Base-by-base conservation (phyloP, 2,113 vertebrate species). In the Nibea coibor region DNA sequence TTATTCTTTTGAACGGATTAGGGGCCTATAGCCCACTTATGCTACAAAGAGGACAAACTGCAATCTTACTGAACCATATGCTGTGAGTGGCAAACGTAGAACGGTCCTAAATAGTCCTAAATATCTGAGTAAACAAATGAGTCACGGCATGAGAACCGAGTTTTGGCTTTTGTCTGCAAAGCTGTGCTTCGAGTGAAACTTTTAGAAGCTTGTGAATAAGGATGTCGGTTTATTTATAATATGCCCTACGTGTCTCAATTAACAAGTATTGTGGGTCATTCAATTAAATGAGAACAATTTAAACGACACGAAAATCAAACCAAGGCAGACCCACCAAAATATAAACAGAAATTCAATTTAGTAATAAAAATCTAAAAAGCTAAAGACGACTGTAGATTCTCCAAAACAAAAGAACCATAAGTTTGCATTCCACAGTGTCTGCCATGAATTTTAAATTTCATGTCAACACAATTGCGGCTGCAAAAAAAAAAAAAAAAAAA, bases 1-100 rank as follows among this genome's bases (percentile, higher is more conserved):
- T 88, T 85, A 82, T 82, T 84, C 72, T 78, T 87, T 71, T 72
- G 81, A 88, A 64, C 16, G 56, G 87, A 89, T 92, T 90, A 89
- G 77, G 59, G 61, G 75, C 71, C 63, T 48, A 51, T 11, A 76
- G 57, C 65, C 72, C 50, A 87, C 78, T 87, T 81, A 64, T 28
- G 28, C 54, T 69, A 69, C 69, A 89, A 82, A 88, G 72, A 28
- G 85, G 75, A 84, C 62, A 78, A 70, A 73, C 63, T 76, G 80
- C 66, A 80, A 70, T 87, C 67, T 65, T 19, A 61, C 58, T 50
- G 31, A 81, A 85, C 72, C 77, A 88, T 73, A 68, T 78, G 79
- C 24, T 53, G 39, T 47, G 78, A 76, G 83, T 19, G 50, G 66
- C 19, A 64, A 20, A 78, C 0, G 22, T 61, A 85, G 66, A 76